Base-by-base conservation (phyloP, 1,140 invertebrate species). In the Temnothorax curvispinosus region DNA sequence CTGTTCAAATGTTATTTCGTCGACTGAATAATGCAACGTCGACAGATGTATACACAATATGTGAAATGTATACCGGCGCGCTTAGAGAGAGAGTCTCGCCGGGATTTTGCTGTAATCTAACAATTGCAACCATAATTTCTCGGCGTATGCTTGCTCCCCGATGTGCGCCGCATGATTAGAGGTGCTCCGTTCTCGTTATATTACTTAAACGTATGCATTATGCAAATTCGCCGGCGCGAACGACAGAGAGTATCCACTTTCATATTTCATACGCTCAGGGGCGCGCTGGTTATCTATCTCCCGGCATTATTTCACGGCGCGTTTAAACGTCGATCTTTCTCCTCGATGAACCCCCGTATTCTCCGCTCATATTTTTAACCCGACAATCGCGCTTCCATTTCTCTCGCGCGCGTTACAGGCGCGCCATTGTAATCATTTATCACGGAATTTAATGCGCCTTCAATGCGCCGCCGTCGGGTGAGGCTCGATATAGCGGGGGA, bases 381-480 rank as follows among this genome's bases (percentile, higher is more conserved):
- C 69, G 69, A 58, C 52, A 58, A 58, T 58, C 69, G 67, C 80
- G n/a, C 32, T 35, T 74, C 27, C 18, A 44, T 47, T 60, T 74
- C 69, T 47, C 67, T 27, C 27, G 27, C 27, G 27, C 27, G 27
- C 27, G 38, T 11, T 15, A 72, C 80, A 74, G n/a, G 9, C 56
- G 35, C 15, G 69, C 80, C 54, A 84, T 84, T 84, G 80, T 84
- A 84, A 84, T 84, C 58, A 84, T 84, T 84, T 84, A 84, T 84
- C 80, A 52, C n/a, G 32, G 69, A 60, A 74, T 84, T 84, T 84
- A 62, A 75, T 50, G 32, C 69, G 58, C 13, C 13, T 56, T 84
- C 69, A 71, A 72, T 75, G 35, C 27, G 64, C 64, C 27, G 64
- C 64, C 54, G 38, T 84, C 60, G 80, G 62, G 27, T 27, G 69